Evolutionary conservation across 2,113 vertebrate genomes (phyloP), one percentile per base, ranked within the genome.

Genomic region (Conger conger): DNA sequence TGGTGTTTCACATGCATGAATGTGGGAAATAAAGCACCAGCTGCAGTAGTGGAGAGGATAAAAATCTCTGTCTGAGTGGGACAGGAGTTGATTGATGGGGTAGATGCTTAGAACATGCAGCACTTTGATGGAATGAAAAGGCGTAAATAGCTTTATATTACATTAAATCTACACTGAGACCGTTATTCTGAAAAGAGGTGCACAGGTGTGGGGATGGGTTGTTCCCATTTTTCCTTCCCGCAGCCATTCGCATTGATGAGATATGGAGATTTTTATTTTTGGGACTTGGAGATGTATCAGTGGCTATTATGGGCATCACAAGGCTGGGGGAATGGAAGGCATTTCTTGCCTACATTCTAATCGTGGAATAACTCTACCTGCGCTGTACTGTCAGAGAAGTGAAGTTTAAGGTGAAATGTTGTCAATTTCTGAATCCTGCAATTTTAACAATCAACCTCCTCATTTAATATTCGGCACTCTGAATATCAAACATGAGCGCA

Each of bases 191-290:
- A 83, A 38, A 76, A 63, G 38, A 33, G 38, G 15, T n/a, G 42
- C 27, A 3, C 79, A 38, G 53, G 37, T 60, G 80, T 80, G 79
- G 80, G 16, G 27, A 17, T 27, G 79, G 40, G 54, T 33, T 35
- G 53, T 53, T n/a, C n/a, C 35, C n/a, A n/a, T 42, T 38, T 11
- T 17, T 13, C 54, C 50, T 20, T 23, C 76, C 45, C 37, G 23
- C 36, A 78, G 85, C 45, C 60, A 23, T 63, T 82, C 73, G 54
- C 33, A 60, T 78, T 57, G 73, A 17, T 36, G 35, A 7, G n/a
- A 82, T 78, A 80, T 77, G 42, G 73, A 40, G 45, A 78, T 50
- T 27, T 35, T 82, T 78, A 82, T 86, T 86, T 86, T 60, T 27
- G 18, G 20, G 57, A 63, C 57, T 23, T 82, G 45, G 80, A 82